Evolutionary conservation across 1,140 invertebrate species (phyloP).

Genomic region (Drosophila santomea): DNA sequence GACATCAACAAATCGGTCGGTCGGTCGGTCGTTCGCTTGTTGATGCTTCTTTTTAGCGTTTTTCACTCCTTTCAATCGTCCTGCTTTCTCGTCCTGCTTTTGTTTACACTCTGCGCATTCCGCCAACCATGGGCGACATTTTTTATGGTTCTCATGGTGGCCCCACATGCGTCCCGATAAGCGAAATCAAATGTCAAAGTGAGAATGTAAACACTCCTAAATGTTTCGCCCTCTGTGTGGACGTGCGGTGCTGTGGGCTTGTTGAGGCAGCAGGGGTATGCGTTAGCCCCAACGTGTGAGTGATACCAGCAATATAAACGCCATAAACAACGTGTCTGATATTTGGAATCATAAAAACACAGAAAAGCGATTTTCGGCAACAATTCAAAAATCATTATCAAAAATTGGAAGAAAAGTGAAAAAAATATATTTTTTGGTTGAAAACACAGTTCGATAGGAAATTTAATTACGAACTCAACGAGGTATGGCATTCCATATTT

Average conservation of each 20-base stretch:
- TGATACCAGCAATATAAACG: constrained; percentile 19
- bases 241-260: neutral
- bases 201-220: constrained; percentile 75
- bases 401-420: too few species aligned
- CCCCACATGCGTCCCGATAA: constrained; percentile 58
- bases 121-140: constrained; percentile 54
- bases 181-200: constrained; percentile 75
- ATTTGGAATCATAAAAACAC: too few species aligned
- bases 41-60: constrained; percentile 33
- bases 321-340: constrained; percentile 42
- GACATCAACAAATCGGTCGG: constrained; percentile 54
- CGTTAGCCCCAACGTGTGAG: constrained; percentile 40
- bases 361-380: too few species aligned
- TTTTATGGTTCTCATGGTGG: constrained; percentile 61
- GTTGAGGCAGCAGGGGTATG: neutral
- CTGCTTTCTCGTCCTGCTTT: neutral
- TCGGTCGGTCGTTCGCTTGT: constrained; percentile 49
- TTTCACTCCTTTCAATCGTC: constrained; percentile 5
- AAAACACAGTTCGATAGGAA: too few species aligned
- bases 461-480: too few species aligned
- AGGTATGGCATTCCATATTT: too few species aligned
- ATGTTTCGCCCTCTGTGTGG: constrained; percentile 33
- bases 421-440: too few species aligned
- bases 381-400: too few species aligned
- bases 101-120: constrained; percentile 10